Percentiles rank a stretch among this genome's conserved stretches.
Evolutionary conservation across 2,888 invertebrate species (phyloP).

Genomic region (Caenorhabditis angaria): DNA sequence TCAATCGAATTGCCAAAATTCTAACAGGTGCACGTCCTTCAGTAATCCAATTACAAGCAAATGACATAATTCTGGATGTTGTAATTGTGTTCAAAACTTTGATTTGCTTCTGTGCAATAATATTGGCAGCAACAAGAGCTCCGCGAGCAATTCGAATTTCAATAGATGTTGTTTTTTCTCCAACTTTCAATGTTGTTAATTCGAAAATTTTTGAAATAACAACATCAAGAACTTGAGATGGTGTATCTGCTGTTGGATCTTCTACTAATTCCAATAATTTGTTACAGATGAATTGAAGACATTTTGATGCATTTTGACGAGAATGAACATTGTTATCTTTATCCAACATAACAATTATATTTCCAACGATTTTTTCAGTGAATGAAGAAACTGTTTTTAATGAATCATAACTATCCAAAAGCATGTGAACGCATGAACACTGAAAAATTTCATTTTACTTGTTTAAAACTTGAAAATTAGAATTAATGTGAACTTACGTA

Average conservation of each 20-base stretch:
- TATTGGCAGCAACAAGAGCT: slow-evolving; percentile 64
- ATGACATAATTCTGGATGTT: slow-evolving; percentile 55
- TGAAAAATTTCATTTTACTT: slow-evolving; percentile 17
- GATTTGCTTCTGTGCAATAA: slow-evolving; percentile 66
- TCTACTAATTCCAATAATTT: slow-evolving; percentile 53
- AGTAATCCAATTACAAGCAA: slow-evolving; percentile 52
- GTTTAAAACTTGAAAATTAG: slow-evolving; percentile 10
- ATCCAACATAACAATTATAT: slow-evolving; percentile 61
- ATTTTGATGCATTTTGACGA: slow-evolving; percentile 58
- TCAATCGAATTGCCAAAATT: slow-evolving; percentile 61
- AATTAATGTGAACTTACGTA: slow-evolving; percentile 37
- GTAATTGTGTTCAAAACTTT: slow-evolving; percentile 53
- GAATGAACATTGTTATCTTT: slow-evolving; percentile 58
- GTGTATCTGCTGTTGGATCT: slow-evolving; percentile 35
- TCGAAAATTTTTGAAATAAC: slow-evolving; percentile 52
- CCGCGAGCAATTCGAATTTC: slow-evolving; percentile 51
- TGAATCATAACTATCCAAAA: slow-evolving; percentile 29
- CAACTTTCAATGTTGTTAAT: slow-evolving; percentile 38
- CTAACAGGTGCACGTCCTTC: slow-evolving; percentile 61
- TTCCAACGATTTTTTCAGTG: slow-evolving; percentile 41
- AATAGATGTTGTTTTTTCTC: slow-evolving; percentile 33
- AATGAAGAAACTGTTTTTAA: slow-evolving; percentile 47
- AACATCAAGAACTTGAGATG: slow-evolving; percentile 27
- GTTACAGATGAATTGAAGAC: slow-evolving; percentile 58
- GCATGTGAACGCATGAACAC: slow-evolving; percentile 42